A percentile compares a stretch with the other conserved stretches of the same genome.
Evolutionary conservation across 2,797 vertebrate genomes (phyloP).

Genomic region (Sternotherus odoratus): DNA sequence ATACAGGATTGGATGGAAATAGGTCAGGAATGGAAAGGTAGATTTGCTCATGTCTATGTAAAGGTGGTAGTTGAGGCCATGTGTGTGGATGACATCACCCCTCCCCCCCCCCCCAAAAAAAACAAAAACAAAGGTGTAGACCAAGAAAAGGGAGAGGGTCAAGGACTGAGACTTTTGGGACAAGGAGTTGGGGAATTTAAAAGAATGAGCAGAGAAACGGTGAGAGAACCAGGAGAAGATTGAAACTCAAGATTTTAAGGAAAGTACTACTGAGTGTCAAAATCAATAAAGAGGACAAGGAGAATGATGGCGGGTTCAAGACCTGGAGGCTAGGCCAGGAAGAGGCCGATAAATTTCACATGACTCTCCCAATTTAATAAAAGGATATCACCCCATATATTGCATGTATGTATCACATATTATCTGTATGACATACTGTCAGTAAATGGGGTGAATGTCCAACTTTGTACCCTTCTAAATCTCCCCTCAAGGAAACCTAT

Average conservation of each 20-base stretch:
- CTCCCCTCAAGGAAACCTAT: neutral
- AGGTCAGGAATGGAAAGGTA: neutral
- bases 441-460: neutral
- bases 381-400: neutral
- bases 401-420: neutral
- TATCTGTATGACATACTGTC: neutral
- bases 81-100: neutral
- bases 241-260: neutral
- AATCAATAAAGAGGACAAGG: neutral
- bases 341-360: neutral
- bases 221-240: neutral
- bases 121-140: neutral
- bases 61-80: neutral
- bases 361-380: neutral
- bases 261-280: neutral
- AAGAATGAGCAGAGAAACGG: neutral
- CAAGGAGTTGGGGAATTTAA: neutral
- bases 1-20: neutral
- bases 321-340: neutral
- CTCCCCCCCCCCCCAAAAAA: too few relatives aligned
- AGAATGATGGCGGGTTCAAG: neutral
- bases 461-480: neutral
- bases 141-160: neutral
- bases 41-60: neutral
- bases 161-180: neutral